Evolutionary conservation across 1,140 invertebrate species (phyloP).

Genomic region (Stegodyphus dumicola): DNA sequence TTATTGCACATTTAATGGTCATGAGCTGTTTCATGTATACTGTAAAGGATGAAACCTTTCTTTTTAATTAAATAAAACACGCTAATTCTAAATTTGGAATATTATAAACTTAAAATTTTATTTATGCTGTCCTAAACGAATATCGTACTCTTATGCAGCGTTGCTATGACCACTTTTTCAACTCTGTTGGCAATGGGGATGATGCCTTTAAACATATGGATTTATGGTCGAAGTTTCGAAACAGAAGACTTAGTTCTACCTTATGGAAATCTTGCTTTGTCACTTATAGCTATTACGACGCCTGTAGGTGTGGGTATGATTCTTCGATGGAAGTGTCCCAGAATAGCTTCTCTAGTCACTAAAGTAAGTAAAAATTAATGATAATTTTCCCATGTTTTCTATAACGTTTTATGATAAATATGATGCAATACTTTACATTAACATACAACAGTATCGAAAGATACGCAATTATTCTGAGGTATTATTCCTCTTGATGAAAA

Average conservation of each 20-base stretch:
- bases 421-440: too few relatives aligned
- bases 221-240: conserved; percentile 67
- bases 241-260: conserved; percentile 66
- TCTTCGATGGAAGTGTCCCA: conserved; percentile 65
- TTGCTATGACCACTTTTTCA: conserved; percentile 68
- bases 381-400: too few relatives aligned
- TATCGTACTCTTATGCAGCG: conserved; percentile 61
- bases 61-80: too few relatives aligned
- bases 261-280: conserved; percentile 66
- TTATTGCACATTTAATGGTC: too few relatives aligned
- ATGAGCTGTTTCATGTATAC: too few relatives aligned
- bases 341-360: conserved; percentile 64
- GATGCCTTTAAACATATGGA: conserved; percentile 68
- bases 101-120: too few relatives aligned
- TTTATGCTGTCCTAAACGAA: too few relatives aligned
- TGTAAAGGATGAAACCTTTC: too few relatives aligned
- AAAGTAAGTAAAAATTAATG: conserved; percentile 53
- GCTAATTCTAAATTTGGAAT: too few relatives aligned
- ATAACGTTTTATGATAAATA: neutral
- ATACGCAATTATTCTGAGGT: too few relatives aligned
- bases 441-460: too few relatives aligned
- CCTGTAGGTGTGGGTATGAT: conserved; percentile 67
- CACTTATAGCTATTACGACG: conserved; percentile 65
- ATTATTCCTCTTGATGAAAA: too few relatives aligned
- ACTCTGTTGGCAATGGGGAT: conserved; percentile 66